These are phyloP conservation scores for Bombyx mandarina DNA, from an alignment of 1,140 invertebrate species.

Conservation along the genomic window DNA sequence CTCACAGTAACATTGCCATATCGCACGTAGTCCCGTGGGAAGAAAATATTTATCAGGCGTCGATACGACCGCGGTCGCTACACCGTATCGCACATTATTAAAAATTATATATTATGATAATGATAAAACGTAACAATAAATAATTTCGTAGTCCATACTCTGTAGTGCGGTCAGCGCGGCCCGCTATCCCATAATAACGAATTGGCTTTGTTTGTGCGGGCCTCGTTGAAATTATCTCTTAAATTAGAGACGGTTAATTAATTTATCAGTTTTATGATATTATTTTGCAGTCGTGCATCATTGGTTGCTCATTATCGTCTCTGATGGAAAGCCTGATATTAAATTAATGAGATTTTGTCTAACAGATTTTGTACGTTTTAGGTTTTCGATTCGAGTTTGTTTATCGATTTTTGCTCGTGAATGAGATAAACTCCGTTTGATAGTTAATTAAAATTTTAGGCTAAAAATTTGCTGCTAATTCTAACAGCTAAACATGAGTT, in stretches of 20 bases:
- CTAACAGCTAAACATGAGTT: neutral
- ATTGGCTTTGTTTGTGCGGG: constrained; percentile 27
- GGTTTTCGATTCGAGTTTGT: no score
- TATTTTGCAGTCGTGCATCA: no score
- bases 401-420: no score
- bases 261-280: constrained; percentile 9
- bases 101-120: constrained; percentile 29
- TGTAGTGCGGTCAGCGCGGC: constrained; percentile 40
- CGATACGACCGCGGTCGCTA: constrained; percentile 24
- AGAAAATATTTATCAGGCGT: constrained; percentile 45
- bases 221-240: constrained; percentile 38
- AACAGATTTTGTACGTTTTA: no score
- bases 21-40: constrained; percentile 45
- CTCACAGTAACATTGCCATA: neutral
- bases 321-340: no score
- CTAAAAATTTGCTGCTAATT: no score
- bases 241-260: constrained; percentile 39
- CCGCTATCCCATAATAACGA: constrained; percentile 41
- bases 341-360: no score
- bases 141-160: constrained; percentile 52
- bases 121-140: constrained; percentile 36
- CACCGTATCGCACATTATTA: constrained; percentile 28
- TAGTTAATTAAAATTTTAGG: no score
- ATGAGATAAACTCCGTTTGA: no score
- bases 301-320: no score